Evolutionary conservation across 2,888 invertebrate species (phyloP), one percentile per base, ranked within the genome.

Genomic region (Morpho helenor): DNA sequence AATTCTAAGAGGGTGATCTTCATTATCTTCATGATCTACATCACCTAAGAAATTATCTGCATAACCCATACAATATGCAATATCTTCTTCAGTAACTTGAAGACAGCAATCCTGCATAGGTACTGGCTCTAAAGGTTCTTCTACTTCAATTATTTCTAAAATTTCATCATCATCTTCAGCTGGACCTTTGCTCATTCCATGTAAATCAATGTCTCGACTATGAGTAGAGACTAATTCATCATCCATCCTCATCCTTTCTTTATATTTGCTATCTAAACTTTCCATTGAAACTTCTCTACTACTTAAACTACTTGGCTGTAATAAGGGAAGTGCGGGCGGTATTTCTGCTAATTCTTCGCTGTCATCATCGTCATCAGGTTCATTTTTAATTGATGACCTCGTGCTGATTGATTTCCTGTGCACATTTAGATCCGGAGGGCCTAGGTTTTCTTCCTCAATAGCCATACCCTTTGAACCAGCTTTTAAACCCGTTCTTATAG

Each of bases 61-160:
- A 68, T 91, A 91, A 46, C 94, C 94, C 96, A 97, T 96, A 72
- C 96, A 96, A 56, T 94, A 92, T 5, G 96, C 96, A 63, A 98
- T 97, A 76, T 98, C 97, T 84, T 97, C 97, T 86, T 98, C 97
- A 7, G 97, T 97, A 55, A 97, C 97, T 91, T 97, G 97, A 56
- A 97, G 91, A 70, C 97, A 97, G 61, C 93, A 94, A 79, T 96
- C 97, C 82, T 95, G 95, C 91, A 94, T 96, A 51, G 96, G 96
- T 16, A 96, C 96, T 8, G 95, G 95, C 80, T 96, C 96, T 67
- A 94, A 91, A 1, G 94, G 94, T 79, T 96, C 95, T 74, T 95
- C 95, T 7, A 95, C 93, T 84, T 96, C 96, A 67, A 95, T 94
- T 64, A 96, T 95, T 86, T 96, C 96, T 73, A 95, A 83, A 64